Percentiles rank a stretch among this genome's conserved stretches.
phyloP scores from a whole-genome alignment of 2,113 vertebrate species.

The Salvator merianae region DNA sequence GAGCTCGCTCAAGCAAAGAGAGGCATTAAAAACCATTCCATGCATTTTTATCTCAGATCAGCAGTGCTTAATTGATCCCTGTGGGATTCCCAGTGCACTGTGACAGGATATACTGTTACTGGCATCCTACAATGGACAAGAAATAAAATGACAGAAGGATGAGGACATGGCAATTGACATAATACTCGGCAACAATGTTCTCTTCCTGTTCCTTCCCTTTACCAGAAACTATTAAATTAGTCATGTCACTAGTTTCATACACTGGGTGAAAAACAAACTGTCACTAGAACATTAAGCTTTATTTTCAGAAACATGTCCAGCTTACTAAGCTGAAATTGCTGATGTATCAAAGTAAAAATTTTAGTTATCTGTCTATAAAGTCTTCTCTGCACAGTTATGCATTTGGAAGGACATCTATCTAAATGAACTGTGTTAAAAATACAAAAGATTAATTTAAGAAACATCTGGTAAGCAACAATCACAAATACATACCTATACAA shows the following conservation, averaged over 20 bases:
- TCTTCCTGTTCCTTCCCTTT: conserved; percentile 40
- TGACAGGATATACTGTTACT: conserved; percentile 28
- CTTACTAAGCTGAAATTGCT: not conserved
- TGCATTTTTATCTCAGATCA: conserved; percentile 25
- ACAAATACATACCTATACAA: no score
- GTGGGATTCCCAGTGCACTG: conserved; percentile 18
- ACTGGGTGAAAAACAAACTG: not conserved
- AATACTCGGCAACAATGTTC: conserved; percentile 23
- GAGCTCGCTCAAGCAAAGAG: conserved; percentile 4
- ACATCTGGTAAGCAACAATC: no score
- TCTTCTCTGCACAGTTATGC: no score
- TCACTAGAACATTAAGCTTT: not conserved
- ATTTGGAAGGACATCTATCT: not conserved
- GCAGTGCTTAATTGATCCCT: conserved; percentile 47
- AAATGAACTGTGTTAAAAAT: not conserved
- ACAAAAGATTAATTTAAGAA: no score
- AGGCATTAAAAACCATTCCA: conserved; percentile 43
- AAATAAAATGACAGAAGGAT: conserved; percentile 43
- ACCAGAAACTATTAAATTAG: conserved; percentile 42
- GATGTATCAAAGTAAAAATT: not conserved
- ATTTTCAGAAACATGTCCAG: not conserved
- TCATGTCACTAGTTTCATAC: conserved; percentile 20
- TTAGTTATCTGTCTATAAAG: not conserved
- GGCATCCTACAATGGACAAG: conserved; percentile 32
- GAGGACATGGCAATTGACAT: conserved; percentile 40